Evolutionary conservation across 2,113 vertebrate genomes (phyloP).

Genomic region (Anoplopoma fimbria): DNA sequence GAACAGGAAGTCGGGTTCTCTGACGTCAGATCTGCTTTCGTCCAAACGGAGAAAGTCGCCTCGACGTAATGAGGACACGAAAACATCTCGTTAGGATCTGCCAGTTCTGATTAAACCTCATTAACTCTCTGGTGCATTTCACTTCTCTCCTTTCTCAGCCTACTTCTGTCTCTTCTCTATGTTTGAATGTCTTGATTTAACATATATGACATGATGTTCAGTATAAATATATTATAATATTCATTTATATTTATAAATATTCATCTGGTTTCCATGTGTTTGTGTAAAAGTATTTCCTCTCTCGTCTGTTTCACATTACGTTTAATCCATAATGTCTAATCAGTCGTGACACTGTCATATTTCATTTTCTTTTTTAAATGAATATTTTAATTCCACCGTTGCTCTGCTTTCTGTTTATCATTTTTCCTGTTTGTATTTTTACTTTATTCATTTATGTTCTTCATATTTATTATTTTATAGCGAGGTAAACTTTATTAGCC

Average conservation of each 20-base stretch:
- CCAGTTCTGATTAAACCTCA: slow-evolving; percentile 60
- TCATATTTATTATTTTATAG: background rate
- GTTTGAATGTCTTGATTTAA: too few species aligned
- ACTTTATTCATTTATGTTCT: background rate
- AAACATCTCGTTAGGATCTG: slow-evolving; percentile 58
- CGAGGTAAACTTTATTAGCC: too few species aligned
- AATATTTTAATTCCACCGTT: background rate
- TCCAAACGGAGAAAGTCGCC: slow-evolving; percentile 34
- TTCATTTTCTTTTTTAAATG: background rate
- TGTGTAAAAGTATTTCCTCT: background rate
- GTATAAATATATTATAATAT: too few species aligned
- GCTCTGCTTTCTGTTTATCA: too few species aligned
- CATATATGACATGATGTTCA: too few species aligned
- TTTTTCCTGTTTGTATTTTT: background rate
- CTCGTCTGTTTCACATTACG: background rate
- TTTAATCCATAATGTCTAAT: background rate
- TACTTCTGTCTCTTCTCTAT: too few species aligned
- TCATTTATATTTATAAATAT: background rate
- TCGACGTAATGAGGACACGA: slow-evolving; percentile 70
- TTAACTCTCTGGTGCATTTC: slow-evolving; percentile 47
- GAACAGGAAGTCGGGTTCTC: slow-evolving; percentile 46
- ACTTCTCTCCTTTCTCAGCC: background rate
- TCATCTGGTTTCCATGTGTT: background rate
- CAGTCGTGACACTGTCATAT: background rate
- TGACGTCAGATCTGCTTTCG: slow-evolving; percentile 31